A percentile compares a stretch with the other conserved stretches of the same genome.
These are phyloP conservation scores for Lophotis ruficrista DNA, from an alignment of 2,113 vertebrate species.

Conservation along the genomic window DNA sequence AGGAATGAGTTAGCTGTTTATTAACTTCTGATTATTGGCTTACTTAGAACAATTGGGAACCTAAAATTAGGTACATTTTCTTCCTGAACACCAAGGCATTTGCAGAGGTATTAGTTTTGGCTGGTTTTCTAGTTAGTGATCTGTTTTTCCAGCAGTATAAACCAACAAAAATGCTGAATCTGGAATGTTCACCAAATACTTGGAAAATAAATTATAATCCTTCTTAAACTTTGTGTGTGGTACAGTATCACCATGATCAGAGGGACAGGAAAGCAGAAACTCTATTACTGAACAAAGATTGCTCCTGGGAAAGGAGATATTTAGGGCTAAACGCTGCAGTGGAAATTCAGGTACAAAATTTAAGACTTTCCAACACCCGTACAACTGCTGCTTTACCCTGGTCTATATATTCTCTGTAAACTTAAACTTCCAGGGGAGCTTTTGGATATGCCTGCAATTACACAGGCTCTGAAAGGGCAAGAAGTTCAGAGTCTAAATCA, in stretches of 20 bases:
- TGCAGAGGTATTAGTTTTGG: neutral
- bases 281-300: neutral
- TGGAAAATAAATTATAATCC: neutral
- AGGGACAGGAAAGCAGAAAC: neutral
- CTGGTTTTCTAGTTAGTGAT: neutral
- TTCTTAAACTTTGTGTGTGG: neutral
- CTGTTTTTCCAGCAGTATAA: neutral
- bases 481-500: neutral
- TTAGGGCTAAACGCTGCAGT: neutral
- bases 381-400: neutral
- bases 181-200: neutral
- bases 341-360: neutral
- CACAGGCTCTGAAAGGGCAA: neutral
- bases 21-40: constrained; percentile 28
- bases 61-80: neutral
- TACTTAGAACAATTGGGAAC: neutral
- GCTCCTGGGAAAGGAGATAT: neutral
- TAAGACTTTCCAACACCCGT: neutral
- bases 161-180: neutral
- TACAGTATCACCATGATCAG: neutral
- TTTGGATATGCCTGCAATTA: neutral
- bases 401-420: neutral
- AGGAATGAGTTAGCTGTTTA: constrained; percentile 15
- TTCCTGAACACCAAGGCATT: neutral
- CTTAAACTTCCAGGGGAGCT: neutral